Percentiles rank a stretch among this genome's conserved stretches.
phyloP scores from a whole-genome alignment of 2,888 invertebrate species.

The Zygaena filipendulae region DNA sequence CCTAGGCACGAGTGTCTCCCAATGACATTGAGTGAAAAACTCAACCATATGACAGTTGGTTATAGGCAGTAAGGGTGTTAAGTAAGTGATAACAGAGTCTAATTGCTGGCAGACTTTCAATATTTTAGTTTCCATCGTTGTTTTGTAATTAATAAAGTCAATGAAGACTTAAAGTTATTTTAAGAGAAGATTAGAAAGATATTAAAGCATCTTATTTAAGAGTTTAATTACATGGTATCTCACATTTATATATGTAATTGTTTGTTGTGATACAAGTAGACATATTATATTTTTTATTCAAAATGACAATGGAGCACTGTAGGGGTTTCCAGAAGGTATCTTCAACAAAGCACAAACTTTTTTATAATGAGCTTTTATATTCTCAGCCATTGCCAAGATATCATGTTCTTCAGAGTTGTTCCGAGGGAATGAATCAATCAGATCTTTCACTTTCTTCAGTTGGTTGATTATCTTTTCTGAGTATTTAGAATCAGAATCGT shows the following conservation, averaged over 20 bases:
- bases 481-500: constrained; percentile 30
- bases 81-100: constrained; percentile 60
- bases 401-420: constrained; percentile 74
- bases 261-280: no score
- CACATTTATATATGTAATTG: no score
- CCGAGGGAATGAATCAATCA: constrained; percentile 73
- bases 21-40: constrained; percentile 72
- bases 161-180: background rate
- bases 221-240: no score
- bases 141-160: no score
- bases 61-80: constrained; percentile 70
- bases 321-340: constrained; percentile 66
- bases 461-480: constrained; percentile 65
- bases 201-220: no score
- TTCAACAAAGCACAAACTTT: constrained; percentile 76
- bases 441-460: constrained; percentile 64
- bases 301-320: no score
- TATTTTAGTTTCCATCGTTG: constrained; percentile 27
- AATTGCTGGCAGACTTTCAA: constrained; percentile 37
- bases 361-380: constrained; percentile 75
- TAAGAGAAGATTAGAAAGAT: background rate
- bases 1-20: constrained; percentile 69
- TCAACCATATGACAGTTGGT: constrained; percentile 82
- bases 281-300: no score
- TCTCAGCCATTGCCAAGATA: constrained; percentile 69